These are phyloP conservation scores for Laticauda colubrina DNA, from an alignment of 2,113 vertebrate genomes.

Conservation along the genomic window DNA sequence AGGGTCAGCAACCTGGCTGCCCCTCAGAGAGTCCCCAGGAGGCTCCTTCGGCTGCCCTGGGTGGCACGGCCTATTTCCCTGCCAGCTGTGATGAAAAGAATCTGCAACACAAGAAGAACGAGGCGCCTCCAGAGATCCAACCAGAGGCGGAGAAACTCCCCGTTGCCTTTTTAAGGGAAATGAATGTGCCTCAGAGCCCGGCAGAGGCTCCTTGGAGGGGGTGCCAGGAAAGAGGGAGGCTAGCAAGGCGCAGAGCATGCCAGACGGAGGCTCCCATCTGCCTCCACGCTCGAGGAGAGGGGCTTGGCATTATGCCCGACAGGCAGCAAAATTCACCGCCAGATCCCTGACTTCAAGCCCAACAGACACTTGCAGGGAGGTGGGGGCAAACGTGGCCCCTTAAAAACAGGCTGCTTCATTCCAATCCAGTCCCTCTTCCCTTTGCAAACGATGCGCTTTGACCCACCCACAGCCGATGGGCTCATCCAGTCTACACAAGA, in stretches of 20 bases:
- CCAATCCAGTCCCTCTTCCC: not conserved
- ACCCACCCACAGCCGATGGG: not conserved
- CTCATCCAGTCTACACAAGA: not conserved
- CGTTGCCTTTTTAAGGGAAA: slow-evolving; percentile 56
- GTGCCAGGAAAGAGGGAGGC: not conserved
- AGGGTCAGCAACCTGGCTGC: not conserved
- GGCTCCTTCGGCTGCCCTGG: not conserved
- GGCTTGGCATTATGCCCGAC: not conserved
- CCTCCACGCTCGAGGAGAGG: not conserved
- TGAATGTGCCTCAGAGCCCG: rapidly evolving
- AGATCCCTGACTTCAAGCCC: not conserved
- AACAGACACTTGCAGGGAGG: not conserved
- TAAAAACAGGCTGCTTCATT: not conserved
- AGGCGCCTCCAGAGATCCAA: slow-evolving; percentile 15
- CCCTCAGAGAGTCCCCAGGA: not conserved
- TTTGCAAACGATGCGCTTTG: not conserved
- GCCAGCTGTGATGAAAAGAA: not conserved
- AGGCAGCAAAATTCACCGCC: not conserved
- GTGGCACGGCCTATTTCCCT: not conserved
- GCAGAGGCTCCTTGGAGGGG: not conserved
- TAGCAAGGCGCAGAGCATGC: not conserved
- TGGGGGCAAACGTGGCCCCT: not conserved
- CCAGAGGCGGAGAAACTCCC: slow-evolving; percentile 31
- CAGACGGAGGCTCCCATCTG: no score
- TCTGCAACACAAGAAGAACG: not conserved